phyloP scores from a whole-genome alignment of 2,113 vertebrate genomes.

The Ameiurus melas region DNA sequence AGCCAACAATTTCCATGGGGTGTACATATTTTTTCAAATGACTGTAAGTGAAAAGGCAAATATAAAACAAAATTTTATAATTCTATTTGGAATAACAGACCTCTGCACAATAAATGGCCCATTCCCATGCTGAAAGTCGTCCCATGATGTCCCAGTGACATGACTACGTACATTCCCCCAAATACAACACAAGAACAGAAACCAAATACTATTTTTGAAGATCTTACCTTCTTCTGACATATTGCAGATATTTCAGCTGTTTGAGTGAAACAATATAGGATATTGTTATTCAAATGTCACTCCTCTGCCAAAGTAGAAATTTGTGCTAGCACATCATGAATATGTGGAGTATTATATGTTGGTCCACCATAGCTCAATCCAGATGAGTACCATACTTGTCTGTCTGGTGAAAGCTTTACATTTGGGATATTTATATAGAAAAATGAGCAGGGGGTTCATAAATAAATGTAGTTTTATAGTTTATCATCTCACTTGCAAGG shows the following conservation, averaged over 20 bases:
- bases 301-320: background rate
- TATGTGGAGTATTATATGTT: background rate
- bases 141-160: background rate
- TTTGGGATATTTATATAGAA: slow-evolving; percentile 6
- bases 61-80: background rate
- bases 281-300: slow-evolving; percentile 44
- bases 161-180: slow-evolving; percentile 62
- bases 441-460: slow-evolving; percentile 18
- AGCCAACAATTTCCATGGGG: no score
- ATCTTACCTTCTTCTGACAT: slow-evolving; percentile 99
- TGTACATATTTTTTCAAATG: no score
- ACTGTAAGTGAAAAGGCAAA: background rate
- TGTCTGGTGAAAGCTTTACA: background rate
- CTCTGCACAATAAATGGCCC: background rate
- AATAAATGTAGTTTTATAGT: slow-evolving; percentile 10
- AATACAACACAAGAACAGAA: slow-evolving; percentile 50
- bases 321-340: background rate
- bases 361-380: background rate
- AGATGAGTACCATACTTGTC: background rate
- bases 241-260: slow-evolving; percentile 99
- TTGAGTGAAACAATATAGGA: slow-evolving; percentile 75
- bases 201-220: slow-evolving; percentile 57
- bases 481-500: background rate
- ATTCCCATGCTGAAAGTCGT: background rate
- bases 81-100: background rate